Evolutionary conservation across 2,113 vertebrate genomes (phyloP), one percentile per base, ranked within the genome.

Genomic region (Nipponia nippon): DNA sequence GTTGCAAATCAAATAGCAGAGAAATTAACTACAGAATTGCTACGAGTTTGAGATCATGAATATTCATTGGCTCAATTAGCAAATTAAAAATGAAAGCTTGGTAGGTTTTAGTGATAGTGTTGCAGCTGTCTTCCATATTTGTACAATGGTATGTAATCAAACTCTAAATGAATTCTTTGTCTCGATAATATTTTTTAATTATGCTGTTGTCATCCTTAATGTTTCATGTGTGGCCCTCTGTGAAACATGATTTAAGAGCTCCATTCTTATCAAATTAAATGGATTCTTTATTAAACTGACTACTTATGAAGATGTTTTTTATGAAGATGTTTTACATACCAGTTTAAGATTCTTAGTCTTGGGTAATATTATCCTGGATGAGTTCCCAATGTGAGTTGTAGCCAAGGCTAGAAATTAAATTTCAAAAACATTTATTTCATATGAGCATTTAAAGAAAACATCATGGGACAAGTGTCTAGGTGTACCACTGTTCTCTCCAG

Each of bases 41-140:
- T 86, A 11, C 13, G 47, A 62, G 36, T 62, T 66, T 81, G 59
- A 40, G 22, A 40, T 83, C 2, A 77, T 95, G 72, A 95, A 92
- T 95, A 96, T 95, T 96, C 80, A 91, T 87, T 59, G 13, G 2
- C 22, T 84, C 38, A 87, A 66, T 90, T 90, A 81, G 36, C 34
- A 78, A 78, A 75, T 80, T 73, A 73, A 70, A 91, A 97, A 89
- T 42, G 38, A 87, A 77, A 95, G 38, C 91, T 89, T 62, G 8
- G 36, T 78, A 58, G 30, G 32, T 92, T 95, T 95, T 81, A 92
- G 63, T 86, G 59, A 49, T 38, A 70, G 22, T 58, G 22, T 66
- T 95, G 50, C 91, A 96, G 83, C 91, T 96, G 76, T 73, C 53
- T 94, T 89, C 67, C 22, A 10, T 71, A n/a, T 81, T 89, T 84